A percentile compares a stretch with the other conserved stretches of the same genome.
Conservation (phyloP, 1,140 invertebrate species). For the Anagrus nilaparvatae region DNA sequence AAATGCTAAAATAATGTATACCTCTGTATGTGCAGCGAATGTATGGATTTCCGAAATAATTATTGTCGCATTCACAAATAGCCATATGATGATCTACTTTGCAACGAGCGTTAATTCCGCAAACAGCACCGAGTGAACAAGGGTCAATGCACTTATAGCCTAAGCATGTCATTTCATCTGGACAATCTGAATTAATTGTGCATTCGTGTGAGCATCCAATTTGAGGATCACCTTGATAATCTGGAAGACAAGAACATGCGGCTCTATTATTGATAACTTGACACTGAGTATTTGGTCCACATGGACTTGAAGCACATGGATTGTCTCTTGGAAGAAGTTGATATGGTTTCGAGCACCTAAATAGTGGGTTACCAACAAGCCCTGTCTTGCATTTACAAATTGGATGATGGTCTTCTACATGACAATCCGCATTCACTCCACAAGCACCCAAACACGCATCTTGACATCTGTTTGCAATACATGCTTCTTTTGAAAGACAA, state of each 20-base stretch:
- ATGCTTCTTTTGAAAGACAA: constrained; percentile 59
- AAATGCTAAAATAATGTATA: constrained; percentile 39
- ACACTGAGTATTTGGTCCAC: constrained; percentile 71
- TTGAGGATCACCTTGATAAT: constrained; percentile 62
- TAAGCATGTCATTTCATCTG: constrained; percentile 62
- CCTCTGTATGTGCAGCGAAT: constrained; percentile 61
- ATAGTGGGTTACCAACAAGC: constrained; percentile 61
- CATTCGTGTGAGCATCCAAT: constrained; percentile 68
- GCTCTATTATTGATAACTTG: constrained; percentile 54
- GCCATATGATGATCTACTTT: constrained; percentile 66
- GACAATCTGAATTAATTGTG: constrained; percentile 66
- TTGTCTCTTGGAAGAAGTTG: constrained; percentile 38
- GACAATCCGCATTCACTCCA: constrained; percentile 60
- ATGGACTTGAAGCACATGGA: constrained; percentile 63
- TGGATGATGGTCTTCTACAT: constrained; percentile 64
- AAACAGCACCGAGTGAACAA: constrained; percentile 56
- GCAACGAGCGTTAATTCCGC: constrained; percentile 67
- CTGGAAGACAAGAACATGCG: constrained; percentile 64
- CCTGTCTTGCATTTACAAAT: constrained; percentile 63
- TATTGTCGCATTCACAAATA: constrained; percentile 60
- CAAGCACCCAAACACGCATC: constrained; percentile 75
- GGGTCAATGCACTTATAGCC: constrained; percentile 68
- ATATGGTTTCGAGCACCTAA: constrained; percentile 52
- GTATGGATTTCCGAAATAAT: constrained; percentile 71
- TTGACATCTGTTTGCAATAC: constrained; percentile 63